phyloP scores from a whole-genome alignment of 2,113 vertebrate species.

The Rattus rattus region DNA sequence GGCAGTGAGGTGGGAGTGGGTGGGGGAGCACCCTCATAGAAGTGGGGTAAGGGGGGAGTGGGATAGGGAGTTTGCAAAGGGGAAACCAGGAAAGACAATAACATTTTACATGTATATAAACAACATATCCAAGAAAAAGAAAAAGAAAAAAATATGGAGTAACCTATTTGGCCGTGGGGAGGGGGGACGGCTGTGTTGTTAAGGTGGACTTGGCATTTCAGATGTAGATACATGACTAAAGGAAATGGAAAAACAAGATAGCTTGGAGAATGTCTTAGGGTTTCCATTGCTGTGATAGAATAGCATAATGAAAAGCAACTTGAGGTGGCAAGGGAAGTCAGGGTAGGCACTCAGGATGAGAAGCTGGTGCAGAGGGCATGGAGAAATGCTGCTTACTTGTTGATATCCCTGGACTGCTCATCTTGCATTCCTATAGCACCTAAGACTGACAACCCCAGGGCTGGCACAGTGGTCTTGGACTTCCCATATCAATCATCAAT shows the following conservation, averaged over 20 bases:
- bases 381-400: not conserved
- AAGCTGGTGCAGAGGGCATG: not conserved
- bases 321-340: not conserved
- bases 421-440: not conserved
- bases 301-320: not conserved
- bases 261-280: not conserved
- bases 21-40: no score
- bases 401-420: not conserved
- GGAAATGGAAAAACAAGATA: not conserved
- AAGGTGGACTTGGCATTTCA: not conserved
- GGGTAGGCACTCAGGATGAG: not conserved
- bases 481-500: not conserved
- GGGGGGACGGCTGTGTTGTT: no score
- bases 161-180: not conserved
- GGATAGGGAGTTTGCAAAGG: no score
- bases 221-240: not conserved
- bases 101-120: no score
- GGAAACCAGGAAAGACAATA: no score
- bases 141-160: not conserved
- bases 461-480: not conserved
- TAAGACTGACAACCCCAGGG: not conserved
- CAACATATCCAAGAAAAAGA: not conserved
- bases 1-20: no score
- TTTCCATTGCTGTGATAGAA: not conserved
- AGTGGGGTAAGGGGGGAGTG: no score